A percentile compares a stretch with the other conserved stretches of the same genome.
Conservation (phyloP, 2,797 vertebrate species). For the Tamandua tetradactyla region DNA sequence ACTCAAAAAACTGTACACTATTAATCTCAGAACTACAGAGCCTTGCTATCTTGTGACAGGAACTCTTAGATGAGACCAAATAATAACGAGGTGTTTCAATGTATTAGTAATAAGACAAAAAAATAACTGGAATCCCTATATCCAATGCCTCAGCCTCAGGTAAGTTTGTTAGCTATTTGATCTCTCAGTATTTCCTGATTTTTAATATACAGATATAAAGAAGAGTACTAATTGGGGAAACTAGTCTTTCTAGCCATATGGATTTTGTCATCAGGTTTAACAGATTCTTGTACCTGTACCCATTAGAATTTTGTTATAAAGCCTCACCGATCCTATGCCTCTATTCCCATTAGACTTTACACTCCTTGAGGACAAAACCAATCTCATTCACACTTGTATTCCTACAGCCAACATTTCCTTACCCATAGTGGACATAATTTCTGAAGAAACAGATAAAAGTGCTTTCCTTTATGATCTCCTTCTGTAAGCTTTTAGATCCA, state of each 20-base stretch:
- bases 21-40: neutral
- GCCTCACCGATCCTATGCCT: neutral
- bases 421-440: neutral
- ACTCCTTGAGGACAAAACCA: neutral
- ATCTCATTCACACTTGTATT: neutral
- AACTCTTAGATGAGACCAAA: neutral
- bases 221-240: neutral
- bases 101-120: neutral
- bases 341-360: neutral
- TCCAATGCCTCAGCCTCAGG: neutral
- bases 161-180: neutral
- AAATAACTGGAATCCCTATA: neutral
- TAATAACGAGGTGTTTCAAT: neutral
- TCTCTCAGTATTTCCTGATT: neutral
- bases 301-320: neutral
- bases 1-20: neutral
- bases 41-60: neutral
- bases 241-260: neutral
- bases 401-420: neutral
- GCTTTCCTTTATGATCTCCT: neutral
- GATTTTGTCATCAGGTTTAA: neutral
- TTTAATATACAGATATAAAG: neutral
- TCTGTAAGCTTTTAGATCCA: neutral
- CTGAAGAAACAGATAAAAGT: neutral
- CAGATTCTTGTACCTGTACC: neutral